phyloP scores from a whole-genome alignment of 2,888 invertebrate genomes.

The Sphaerophoria taeniata region DNA sequence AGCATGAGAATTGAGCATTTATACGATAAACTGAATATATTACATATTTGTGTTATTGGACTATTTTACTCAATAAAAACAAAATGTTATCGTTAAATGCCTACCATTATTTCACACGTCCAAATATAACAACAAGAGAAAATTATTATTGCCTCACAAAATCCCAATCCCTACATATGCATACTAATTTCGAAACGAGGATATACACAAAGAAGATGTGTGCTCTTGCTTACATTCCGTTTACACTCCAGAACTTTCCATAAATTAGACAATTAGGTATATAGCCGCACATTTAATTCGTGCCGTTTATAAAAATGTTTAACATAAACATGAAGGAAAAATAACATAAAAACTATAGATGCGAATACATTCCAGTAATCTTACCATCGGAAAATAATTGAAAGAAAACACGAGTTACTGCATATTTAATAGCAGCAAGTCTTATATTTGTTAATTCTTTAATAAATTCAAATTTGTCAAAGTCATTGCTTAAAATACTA shows the following conservation, averaged over 20 bases:
- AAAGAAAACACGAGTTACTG: no score
- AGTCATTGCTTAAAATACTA: no score
- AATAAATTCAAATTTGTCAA: no score
- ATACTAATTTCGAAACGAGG: conserved; percentile 18
- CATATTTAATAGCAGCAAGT: no score
- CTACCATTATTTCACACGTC: conserved; percentile 1
- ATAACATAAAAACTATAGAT: background rate
- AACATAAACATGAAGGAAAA: background rate
- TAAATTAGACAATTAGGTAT: conserved; percentile 8
- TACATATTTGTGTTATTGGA: conserved; percentile 18
- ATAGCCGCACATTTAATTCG: background rate
- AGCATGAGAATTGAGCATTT: conserved; percentile 1
- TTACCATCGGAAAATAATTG: no score
- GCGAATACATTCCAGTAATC: no score
- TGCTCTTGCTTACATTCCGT: background rate
- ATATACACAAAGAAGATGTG: background rate
- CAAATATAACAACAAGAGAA: background rate
- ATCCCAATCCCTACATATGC: conserved; percentile 3
- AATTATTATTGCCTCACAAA: conserved; percentile 22
- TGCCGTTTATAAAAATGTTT: background rate
- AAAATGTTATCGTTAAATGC: conserved; percentile 8
- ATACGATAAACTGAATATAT: conserved; percentile 2
- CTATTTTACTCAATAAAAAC: conserved; percentile 20
- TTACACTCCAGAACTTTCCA: background rate
- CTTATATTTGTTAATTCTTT: no score